A percentile compares a stretch with the other conserved stretches of the same genome.
Conservation (phyloP, 1,140 invertebrate genomes). For the Caerostris extrusa region DNA sequence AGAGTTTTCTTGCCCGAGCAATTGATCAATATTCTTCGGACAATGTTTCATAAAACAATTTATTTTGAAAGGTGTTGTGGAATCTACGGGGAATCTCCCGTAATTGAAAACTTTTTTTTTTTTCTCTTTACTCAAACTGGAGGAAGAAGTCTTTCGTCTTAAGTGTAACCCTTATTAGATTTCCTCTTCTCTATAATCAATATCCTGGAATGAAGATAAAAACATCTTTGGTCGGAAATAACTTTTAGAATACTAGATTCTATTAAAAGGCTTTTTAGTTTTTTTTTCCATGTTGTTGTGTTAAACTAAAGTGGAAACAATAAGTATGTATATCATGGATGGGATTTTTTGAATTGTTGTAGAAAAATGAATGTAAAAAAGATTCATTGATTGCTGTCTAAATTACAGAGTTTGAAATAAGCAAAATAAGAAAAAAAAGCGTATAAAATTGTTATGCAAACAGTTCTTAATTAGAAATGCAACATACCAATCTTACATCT, state of each 20-base stretch:
- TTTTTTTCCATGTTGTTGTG: not conserved
- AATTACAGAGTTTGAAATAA: too few relatives aligned
- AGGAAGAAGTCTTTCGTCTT: not conserved
- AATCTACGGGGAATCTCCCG: not conserved
- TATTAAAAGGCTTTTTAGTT: not conserved
- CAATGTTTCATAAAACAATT: not conserved
- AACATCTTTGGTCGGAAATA: not conserved
- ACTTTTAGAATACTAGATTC: not conserved
- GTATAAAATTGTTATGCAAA: too few relatives aligned
- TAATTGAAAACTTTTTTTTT: not conserved
- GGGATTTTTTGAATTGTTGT: too few relatives aligned
- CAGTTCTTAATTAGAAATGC: too few relatives aligned
- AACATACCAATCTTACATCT: too few relatives aligned
- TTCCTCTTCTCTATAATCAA: not conserved
- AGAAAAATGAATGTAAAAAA: too few relatives aligned
- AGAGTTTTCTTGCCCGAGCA: not conserved
- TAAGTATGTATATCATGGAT: too few relatives aligned
- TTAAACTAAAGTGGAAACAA: too few relatives aligned
- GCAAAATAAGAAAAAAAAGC: too few relatives aligned
- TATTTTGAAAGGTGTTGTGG: not conserved
- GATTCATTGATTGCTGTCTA: too few relatives aligned
- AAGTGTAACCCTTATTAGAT: slow-evolving; percentile 11
- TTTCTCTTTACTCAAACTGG: not conserved
- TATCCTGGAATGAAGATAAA: not conserved
- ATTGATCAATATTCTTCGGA: not conserved